Evolutionary conservation across 1,140 invertebrate species (phyloP).

Genomic region (Phthorimaea operculella): DNA sequence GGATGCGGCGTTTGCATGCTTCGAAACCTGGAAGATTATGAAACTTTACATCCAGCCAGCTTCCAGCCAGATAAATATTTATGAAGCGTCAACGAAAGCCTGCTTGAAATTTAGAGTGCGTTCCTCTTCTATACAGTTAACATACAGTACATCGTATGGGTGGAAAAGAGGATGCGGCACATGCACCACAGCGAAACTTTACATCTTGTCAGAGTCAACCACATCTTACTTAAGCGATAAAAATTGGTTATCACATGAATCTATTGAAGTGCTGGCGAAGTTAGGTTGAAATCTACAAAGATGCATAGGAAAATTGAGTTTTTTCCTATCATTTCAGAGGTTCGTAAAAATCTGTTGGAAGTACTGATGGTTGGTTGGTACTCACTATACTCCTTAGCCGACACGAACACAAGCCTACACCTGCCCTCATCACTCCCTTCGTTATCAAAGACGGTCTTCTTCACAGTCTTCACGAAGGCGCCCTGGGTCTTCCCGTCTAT

Average conservation of each 20-base stretch:
- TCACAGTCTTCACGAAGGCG: conserved; percentile 61
- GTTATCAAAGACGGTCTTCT: conserved; percentile 43
- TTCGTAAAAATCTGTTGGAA: no score
- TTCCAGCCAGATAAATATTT: neutral
- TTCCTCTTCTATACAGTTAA: neutral
- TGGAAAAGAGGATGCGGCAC: no score
- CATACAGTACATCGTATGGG: no score
- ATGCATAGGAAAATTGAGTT: no score
- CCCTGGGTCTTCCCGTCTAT: conserved; percentile 64
- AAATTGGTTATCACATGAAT: no score
- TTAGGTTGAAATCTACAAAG: no score
- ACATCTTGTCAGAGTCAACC: no score
- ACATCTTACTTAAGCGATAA: no score
- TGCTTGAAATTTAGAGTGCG: neutral
- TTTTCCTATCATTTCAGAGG: no score
- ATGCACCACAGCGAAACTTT: no score
- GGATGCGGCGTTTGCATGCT: conserved; percentile 71
- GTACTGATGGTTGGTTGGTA: conserved; percentile 12
- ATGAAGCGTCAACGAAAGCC: neutral
- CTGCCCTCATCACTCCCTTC: conserved; percentile 28
- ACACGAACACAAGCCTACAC: conserved; percentile 65
- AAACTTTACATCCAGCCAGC: neutral
- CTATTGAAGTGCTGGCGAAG: no score
- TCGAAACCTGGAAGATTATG: conserved; percentile 67
- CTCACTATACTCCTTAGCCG: conserved; percentile 70